Evolutionary conservation across 2,113 vertebrate species (phyloP).

Genomic region (Eurystomus gularis): DNA sequence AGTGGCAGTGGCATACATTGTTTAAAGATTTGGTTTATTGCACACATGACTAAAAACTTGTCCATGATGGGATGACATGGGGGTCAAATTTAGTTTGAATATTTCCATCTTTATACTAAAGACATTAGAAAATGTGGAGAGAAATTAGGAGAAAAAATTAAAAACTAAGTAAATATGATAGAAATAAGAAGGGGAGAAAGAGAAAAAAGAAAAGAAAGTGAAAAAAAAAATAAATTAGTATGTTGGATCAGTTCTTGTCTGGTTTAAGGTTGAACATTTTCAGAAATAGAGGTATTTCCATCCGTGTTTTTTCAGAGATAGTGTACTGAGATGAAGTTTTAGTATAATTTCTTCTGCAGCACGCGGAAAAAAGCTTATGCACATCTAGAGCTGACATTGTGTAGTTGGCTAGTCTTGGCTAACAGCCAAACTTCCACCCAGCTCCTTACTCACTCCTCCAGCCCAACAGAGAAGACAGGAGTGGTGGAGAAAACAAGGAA

Average conservation of each 20-base stretch:
- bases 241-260: not conserved
- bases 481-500: not conserved
- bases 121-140: not conserved
- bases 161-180: not conserved
- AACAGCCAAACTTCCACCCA: not conserved
- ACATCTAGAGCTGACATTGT: not conserved
- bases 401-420: not conserved
- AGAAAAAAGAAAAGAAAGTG: not conserved
- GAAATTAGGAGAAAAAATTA: not conserved
- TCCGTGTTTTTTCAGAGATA: not conserved
- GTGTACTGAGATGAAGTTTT: not conserved
- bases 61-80: not conserved
- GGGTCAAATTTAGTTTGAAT: not conserved
- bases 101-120: not conserved
- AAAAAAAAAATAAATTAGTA: not conserved
- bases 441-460: not conserved
- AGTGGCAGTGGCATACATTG: not conserved
- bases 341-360: not conserved
- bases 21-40: not conserved
- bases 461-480: not conserved
- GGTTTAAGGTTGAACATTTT: not conserved
- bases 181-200: not conserved
- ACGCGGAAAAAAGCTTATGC: not conserved
- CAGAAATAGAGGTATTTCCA: not conserved
- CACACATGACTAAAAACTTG: not conserved